These are phyloP conservation scores for Euura saliciscinereae DNA, from an alignment of 1,140 invertebrate species.

Conservation along the genomic window DNA sequence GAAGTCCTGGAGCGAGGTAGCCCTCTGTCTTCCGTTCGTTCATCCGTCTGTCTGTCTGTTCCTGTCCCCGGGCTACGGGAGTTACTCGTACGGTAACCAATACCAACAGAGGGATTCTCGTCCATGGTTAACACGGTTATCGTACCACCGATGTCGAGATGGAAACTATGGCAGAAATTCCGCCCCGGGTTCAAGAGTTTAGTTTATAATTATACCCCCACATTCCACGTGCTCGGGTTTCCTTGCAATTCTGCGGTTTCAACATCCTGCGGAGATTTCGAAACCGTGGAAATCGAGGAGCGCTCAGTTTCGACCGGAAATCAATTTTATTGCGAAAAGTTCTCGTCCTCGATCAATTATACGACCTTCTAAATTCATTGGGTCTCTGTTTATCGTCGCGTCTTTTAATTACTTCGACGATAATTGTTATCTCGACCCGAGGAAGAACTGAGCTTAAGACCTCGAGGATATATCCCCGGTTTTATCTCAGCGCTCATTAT, in stretches of 20 bases:
- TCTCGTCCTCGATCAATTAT: background rate
- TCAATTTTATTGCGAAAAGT: background rate
- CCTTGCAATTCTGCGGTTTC: too few relatives aligned
- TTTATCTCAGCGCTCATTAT: background rate
- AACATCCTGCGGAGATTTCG: too few relatives aligned
- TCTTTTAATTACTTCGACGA: constrained; percentile 2
- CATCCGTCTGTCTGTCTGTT: background rate
- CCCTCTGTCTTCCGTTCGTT: background rate
- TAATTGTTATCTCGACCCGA: background rate
- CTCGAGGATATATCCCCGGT: background rate
- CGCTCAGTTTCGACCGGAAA: background rate
- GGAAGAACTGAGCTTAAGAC: background rate
- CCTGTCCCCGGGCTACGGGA: background rate
- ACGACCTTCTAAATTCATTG: background rate
- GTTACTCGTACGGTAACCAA: background rate
- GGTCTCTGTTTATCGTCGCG: background rate
- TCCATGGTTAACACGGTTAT: background rate
- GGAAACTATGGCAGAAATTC: too few relatives aligned
- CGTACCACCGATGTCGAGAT: background rate
- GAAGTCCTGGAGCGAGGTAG: background rate
- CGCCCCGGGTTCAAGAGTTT: too few relatives aligned
- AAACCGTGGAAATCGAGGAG: too few relatives aligned
- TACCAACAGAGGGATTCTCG: background rate
- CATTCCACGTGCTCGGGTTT: too few relatives aligned
- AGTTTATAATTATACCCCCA: too few relatives aligned